A percentile compares a stretch with the other conserved stretches of the same genome.
Evolutionary conservation across 2,113 vertebrate genomes (phyloP).

Genomic region (Silurus asotus): DNA sequence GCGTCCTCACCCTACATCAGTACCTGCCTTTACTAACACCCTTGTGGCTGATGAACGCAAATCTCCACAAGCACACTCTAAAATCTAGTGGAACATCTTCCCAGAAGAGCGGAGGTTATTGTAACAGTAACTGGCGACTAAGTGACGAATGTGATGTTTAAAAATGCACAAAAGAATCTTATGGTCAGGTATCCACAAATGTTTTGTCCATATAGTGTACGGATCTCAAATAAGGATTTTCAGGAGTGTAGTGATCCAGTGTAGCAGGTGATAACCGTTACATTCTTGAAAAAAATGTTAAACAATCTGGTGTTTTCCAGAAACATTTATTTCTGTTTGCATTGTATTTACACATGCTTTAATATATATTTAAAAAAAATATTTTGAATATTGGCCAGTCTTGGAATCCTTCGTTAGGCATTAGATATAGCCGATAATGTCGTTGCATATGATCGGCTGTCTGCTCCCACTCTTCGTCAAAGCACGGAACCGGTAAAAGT

Average conservation of each 20-base stretch:
- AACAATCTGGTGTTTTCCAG: neutral
- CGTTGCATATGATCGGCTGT: conserved; percentile 94
- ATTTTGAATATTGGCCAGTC: neutral
- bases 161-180: too few relatives aligned
- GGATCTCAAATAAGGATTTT: too few relatives aligned
- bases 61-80: too few relatives aligned
- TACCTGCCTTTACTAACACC: too few relatives aligned
- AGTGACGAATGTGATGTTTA: too few relatives aligned
- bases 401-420: neutral
- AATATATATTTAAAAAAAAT: neutral
- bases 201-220: too few relatives aligned
- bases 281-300: neutral
- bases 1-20: too few relatives aligned
- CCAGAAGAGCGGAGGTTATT: too few relatives aligned
- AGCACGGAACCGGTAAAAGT: conserved; percentile 84
- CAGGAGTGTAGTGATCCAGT: neutral
- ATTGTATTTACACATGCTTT: neutral
- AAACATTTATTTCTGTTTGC: conserved; percentile 29
- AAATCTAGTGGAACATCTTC: too few relatives aligned
- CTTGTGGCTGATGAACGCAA: too few relatives aligned
- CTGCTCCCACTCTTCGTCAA: conserved; percentile 94
- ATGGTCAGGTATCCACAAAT: too few relatives aligned
- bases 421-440: conserved; percentile 91
- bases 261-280: neutral
- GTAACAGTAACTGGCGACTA: too few relatives aligned